A percentile compares a stretch with the other conserved stretches of the same genome.
Conservation (phyloP, 2,797 vertebrate genomes). For the Aphelocoma californica region DNA sequence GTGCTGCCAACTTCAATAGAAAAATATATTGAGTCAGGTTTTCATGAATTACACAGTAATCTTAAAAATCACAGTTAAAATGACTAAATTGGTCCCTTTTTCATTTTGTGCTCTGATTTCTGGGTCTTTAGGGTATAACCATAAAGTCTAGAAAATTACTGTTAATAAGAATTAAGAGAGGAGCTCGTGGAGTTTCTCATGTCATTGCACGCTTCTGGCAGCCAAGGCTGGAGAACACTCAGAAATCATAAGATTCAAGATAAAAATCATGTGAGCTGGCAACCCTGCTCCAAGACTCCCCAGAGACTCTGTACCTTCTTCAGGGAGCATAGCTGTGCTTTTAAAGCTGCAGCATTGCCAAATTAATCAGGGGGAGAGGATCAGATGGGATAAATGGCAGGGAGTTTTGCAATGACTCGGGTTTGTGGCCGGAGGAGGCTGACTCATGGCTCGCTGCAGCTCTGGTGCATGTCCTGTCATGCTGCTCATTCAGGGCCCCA, state of each 20-base stretch:
- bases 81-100: background rate
- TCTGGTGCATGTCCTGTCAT: background rate
- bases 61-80: conserved; percentile 39
- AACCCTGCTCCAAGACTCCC: background rate
- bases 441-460: background rate
- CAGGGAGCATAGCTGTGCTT: background rate
- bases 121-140: conserved; percentile 25
- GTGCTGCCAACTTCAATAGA: background rate
- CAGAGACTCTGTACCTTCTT: background rate
- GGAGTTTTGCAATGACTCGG: background rate
- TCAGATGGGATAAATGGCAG: background rate
- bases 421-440: background rate
- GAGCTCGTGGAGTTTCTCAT: background rate
- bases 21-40: background rate
- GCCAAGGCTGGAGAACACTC: background rate
- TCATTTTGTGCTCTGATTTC: conserved; percentile 24
- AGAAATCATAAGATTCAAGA: background rate
- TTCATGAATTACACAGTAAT: background rate
- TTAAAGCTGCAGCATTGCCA: background rate
- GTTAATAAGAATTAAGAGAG: conserved; percentile 35
- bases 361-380: background rate
- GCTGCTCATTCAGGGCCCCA: background rate
- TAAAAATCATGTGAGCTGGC: conserved; percentile 46
- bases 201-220: conserved; percentile 23
- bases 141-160: conserved; percentile 21